Conservation (phyloP, 2,797 vertebrate genomes). For the Mergus octosetaceus region DNA sequence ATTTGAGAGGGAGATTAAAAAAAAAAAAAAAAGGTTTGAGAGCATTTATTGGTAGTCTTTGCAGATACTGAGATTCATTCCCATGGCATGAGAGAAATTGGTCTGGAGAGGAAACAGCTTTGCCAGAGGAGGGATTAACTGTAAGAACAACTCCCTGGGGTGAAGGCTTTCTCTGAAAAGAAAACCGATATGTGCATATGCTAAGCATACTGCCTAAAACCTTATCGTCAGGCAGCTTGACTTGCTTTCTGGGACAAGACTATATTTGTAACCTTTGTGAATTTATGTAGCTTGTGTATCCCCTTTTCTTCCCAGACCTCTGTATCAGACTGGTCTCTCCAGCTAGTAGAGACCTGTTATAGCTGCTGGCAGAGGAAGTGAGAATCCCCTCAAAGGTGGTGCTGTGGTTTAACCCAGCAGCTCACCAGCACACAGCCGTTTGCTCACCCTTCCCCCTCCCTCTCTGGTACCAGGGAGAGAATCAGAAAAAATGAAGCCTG, state of each 20-base stretch:
- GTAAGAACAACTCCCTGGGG: neutral
- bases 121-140: neutral
- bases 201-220: neutral
- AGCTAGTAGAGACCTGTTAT: neutral
- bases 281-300: neutral
- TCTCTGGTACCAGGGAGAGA: too few relatives aligned
- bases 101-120: neutral
- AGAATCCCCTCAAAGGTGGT: neutral
- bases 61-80: neutral
- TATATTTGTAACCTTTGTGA: neutral
- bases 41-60: neutral
- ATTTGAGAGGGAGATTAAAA: neutral
- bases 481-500: too few relatives aligned
- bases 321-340: neutral
- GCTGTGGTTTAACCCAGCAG: too few relatives aligned
- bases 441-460: too few relatives aligned
- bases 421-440: too few relatives aligned
- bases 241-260: neutral
- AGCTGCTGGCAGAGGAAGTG: neutral
- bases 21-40: neutral
- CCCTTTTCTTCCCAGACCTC: neutral
- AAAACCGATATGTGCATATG: neutral
- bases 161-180: neutral
- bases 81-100: accelerated
- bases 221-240: neutral